Evolutionary conservation across 2,797 vertebrate species (phyloP), one percentile per base, ranked within the genome.

Genomic region (Mergus octosetaceus): DNA sequence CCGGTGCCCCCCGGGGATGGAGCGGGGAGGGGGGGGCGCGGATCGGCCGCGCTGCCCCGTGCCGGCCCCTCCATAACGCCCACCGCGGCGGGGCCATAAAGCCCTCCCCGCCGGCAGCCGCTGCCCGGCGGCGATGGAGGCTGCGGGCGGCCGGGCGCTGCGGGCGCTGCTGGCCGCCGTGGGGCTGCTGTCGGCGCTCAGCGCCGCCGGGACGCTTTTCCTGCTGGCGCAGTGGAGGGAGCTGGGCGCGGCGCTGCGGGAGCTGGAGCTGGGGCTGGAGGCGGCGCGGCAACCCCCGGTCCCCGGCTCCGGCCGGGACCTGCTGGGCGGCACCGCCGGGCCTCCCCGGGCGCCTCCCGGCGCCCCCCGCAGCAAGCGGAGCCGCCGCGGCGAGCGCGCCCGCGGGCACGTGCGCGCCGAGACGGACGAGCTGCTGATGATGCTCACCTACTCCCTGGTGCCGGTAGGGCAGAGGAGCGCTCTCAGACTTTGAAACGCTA

Each of bases 401-500:
- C 96, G 92, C 78, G 88, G 83, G 0, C 72, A 98, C 97, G 95
- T 98, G 86, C 96, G 97, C 2, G 97, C 98, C 1, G 96, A 98
- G 54, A 96, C 97, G 81, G 98, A 99, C 2, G 98, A 99, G 91
- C 98, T 98, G 98, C 97, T 99, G 96, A 98, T 98, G 98, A 97
- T 99, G 99, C 98, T 99, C 98, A 99, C 99, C n/a, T 99, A 99
- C 98, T 99, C 99, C 97, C 98, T 99, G 98, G 98, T 99, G 80
- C 99, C 99, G 98, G 99, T 99, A 98, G 98, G 99, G 87, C 81
- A 85, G 66, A 28, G 28, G 61, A 56, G 39, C 13, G 73, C 56
- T 58, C 56, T n/a, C 9, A 1, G 6, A 2, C 51, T 32, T 12
- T 2, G 0, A 1, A 3, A 7, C 2, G 2, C 3, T 4, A 5